Base-by-base conservation (phyloP, 92 coral and sea anemone genomes). In the Virgularia gustaviana region DNA sequence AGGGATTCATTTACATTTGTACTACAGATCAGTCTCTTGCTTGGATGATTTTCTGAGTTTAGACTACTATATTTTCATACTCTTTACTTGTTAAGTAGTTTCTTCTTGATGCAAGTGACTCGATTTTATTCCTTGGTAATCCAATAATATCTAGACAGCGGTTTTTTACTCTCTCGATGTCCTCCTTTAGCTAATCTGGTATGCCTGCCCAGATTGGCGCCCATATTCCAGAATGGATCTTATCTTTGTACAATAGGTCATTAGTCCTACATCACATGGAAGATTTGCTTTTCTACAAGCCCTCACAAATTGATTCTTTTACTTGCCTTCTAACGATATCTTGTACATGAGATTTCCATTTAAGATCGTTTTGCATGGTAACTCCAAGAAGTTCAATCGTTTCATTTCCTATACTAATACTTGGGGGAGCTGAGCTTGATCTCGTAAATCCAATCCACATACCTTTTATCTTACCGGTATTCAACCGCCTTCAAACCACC, bases 281-380 rank as follows among this genome's bases (percentile, higher is more conserved):
- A 59, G 66, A 33, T 31, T 59, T 27, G 66, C 66, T 6, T 59
- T 47, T 43, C 38, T 59, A 31, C 66, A 59, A 33, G 66, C 66
- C 39, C 39, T 33, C 38, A 5, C 22, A 24, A 27, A 59, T 2
- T 27, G n/a, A n/a, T n/a, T n/a, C n/a, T n/a, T n/a, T n/a, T n/a
- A n/a, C n/a, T n/a, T n/a, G n/a, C n/a, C n/a, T n/a, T n/a, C n/a
- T 25, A 33, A 59, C 39, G 35, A 59, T 31, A 43, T 25, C 35
- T 9, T 25, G 35, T 29, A 33, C 67, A 60, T 33, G 67, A 1
- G 43, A 2, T 2, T 60, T 60, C 41, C 67, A 60, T 32, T 60
- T 32, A 60, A 60, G 43, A 19, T 60, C 4, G 36, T 33, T 4
- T 34, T 60, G 67, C 36, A 60, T n/a, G 6, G 0, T 60, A 4